Evolutionary conservation across 2,888 invertebrate genomes (phyloP).

Genomic region (Maniola hyperantus): DNA sequence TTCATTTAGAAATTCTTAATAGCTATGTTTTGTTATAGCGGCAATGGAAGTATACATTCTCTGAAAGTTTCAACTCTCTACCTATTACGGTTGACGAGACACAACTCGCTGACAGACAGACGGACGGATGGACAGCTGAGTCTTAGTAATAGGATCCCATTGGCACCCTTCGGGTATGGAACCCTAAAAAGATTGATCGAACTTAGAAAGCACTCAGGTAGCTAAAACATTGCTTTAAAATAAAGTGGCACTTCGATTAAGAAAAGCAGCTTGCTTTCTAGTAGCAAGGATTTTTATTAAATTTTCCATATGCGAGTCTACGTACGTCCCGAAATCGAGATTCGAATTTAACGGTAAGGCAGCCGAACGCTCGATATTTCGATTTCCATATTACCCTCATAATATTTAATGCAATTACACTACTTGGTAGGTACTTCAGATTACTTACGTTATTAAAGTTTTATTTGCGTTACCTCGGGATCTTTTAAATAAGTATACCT

Average conservation of each 20-base stretch:
- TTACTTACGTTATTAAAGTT: slow-evolving; percentile 12
- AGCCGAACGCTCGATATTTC: slow-evolving; percentile 39
- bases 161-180: too few species aligned
- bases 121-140: too few species aligned
- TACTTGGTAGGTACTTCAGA: not conserved
- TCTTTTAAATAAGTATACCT: not conserved
- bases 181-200: too few species aligned
- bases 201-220: slow-evolving; percentile 7
- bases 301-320: slow-evolving; percentile 65
- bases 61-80: too few species aligned
- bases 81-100: too few species aligned
- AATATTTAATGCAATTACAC: slow-evolving; percentile 28
- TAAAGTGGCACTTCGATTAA: slow-evolving; percentile 46
- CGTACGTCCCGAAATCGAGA: slow-evolving; percentile 62
- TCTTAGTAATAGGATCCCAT: too few species aligned
- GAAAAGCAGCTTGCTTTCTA: slow-evolving; percentile 51
- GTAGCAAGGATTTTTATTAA: slow-evolving; percentile 66
- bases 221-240: slow-evolving; percentile 41
- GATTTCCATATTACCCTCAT: slow-evolving; percentile 34
- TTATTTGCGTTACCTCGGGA: not conserved
- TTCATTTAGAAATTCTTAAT: too few species aligned
- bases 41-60: too few species aligned
- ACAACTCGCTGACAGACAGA: too few species aligned
- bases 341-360: slow-evolving; percentile 61
- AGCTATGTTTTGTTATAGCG: too few species aligned